Conservation (phyloP, 64 coral and sea anemone species). For the Pachyseris speciosa region DNA sequence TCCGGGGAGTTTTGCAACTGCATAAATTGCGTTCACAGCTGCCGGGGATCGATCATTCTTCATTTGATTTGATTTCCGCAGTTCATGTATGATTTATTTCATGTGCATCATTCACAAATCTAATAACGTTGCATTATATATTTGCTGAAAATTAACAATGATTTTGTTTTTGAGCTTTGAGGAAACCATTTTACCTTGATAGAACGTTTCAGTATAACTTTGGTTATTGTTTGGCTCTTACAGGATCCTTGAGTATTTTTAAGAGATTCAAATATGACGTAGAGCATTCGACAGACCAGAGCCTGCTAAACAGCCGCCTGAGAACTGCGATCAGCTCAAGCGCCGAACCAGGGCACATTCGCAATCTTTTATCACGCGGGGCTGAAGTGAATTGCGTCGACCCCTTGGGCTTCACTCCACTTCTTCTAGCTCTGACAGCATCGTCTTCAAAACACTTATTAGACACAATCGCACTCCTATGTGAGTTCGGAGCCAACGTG, state of each 20-base stretch:
- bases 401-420: conserved; percentile 57
- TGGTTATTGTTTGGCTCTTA: not conserved
- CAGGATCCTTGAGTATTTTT: conserved; percentile 23
- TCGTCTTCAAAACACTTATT: not conserved
- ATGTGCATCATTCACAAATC: no score
- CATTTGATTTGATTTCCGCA: no score
- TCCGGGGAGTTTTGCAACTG: no score
- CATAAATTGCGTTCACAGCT: no score
- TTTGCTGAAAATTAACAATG: no score
- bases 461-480: conserved; percentile 30
- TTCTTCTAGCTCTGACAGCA: conserved; percentile 50
- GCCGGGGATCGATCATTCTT: no score
- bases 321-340: conserved; percentile 31
- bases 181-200: no score
- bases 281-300: not conserved
- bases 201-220: not conserved
- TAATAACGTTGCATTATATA: no score
- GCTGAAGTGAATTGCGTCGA: conserved; percentile 67
- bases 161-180: no score
- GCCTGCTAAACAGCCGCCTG: conserved; percentile 19
- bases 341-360: conserved; percentile 10
- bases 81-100: no score
- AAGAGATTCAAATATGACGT: conserved; percentile 12
- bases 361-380: conserved; percentile 50
- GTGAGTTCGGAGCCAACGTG: conserved; percentile 76